A percentile compares a stretch with the other conserved stretches of the same genome.
phyloP scores from a whole-genome alignment of 2,888 invertebrate genomes.

The Drosophila quinaria region DNA sequence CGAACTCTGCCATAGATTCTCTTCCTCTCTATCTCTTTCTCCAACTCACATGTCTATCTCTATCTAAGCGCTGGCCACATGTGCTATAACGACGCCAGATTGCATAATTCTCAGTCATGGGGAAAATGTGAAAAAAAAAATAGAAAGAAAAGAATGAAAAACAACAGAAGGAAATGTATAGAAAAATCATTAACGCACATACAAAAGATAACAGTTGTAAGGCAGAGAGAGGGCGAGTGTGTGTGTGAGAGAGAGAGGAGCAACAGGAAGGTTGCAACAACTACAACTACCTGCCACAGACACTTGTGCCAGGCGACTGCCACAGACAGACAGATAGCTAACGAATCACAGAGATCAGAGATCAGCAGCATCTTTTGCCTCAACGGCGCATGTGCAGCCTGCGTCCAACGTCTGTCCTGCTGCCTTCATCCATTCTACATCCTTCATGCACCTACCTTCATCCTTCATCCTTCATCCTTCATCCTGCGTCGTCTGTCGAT shows the following conservation, averaged over 20 bases:
- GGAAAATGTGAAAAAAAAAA: conserved; percentile 22
- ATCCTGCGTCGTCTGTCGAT: conserved; percentile 40
- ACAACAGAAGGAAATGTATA: conserved; percentile 69
- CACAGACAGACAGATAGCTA: conserved; percentile 33
- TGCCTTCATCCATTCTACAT: background rate
- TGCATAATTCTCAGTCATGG: conserved; percentile 67
- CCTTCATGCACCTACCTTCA: too few relatives aligned
- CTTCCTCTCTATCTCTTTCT: conserved; percentile 27
- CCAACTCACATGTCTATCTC: conserved; percentile 16
- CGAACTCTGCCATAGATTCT: background rate
- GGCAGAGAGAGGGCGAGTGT: background rate
- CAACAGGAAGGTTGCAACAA: conserved; percentile 38
- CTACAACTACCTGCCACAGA: conserved; percentile 47
- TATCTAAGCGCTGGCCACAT: conserved; percentile 55
- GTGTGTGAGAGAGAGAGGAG: background rate
- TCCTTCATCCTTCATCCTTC: background rate
- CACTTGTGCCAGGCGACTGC: conserved; percentile 76
- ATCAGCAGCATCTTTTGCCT: conserved; percentile 26
- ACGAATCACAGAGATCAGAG: conserved; percentile 31
- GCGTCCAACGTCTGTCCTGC: conserved; percentile 18
- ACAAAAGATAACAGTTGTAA: conserved; percentile 70
- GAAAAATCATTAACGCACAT: conserved; percentile 78
- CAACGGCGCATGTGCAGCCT: conserved; percentile 65
- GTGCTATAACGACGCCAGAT: conserved; percentile 67
- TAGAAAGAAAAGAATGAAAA: conserved; percentile 10